Evolutionary conservation across 2,797 vertebrate species (phyloP).

Genomic region (Anolis apletophallus): DNA sequence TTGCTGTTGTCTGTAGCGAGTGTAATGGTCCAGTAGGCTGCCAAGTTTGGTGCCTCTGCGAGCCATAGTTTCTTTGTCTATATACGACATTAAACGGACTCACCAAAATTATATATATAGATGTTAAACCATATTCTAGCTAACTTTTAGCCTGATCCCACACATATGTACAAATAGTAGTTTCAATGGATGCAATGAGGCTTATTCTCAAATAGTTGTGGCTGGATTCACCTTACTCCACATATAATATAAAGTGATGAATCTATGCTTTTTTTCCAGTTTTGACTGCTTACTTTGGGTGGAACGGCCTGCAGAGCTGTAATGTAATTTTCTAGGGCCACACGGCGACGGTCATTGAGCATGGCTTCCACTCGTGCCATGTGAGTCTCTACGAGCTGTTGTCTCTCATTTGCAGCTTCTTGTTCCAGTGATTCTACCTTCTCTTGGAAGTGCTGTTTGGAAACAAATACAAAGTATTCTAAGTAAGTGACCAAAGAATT

Average conservation of each 20-base stretch:
- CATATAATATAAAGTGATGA: not conserved
- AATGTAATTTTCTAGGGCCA: constrained; percentile 96
- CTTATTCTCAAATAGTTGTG: not conserved
- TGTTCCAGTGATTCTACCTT: constrained; percentile 97
- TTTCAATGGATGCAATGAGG: not conserved
- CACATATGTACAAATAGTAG: not conserved
- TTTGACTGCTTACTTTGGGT: constrained; percentile 83
- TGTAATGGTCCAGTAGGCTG: too few species aligned
- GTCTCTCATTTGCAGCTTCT: constrained; percentile 94
- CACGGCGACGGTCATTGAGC: constrained; percentile 93
- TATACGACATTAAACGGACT: too few species aligned
- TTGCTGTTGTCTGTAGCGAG: too few species aligned
- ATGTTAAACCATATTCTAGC: not conserved
- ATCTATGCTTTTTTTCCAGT: not conserved
- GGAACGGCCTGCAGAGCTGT: constrained; percentile 92
- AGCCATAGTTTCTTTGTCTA: too few species aligned
- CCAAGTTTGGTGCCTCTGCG: too few species aligned
- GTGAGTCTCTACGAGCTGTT: constrained; percentile 97
- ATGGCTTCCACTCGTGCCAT: constrained; percentile 97
- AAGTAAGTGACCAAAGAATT: not conserved
- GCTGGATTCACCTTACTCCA: not conserved
- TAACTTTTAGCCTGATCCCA: too few species aligned
- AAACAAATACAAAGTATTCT: not conserved
- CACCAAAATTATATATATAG: too few species aligned
- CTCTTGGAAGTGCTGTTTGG: constrained; percentile 94